Conservation (phyloP, 2,113 vertebrate species). For the Fregata magnificens region DNA sequence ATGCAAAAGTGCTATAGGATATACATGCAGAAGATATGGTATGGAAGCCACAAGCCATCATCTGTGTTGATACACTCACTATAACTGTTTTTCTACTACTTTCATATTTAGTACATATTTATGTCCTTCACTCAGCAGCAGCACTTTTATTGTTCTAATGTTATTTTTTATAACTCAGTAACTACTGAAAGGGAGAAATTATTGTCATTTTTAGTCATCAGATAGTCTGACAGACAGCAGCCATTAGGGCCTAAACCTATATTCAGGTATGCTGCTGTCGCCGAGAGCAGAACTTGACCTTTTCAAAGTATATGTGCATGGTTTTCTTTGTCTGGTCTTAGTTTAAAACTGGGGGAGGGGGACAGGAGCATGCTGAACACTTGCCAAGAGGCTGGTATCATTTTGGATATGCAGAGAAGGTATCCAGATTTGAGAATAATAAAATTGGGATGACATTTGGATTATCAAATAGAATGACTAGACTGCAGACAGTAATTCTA, state of each 20-base stretch:
- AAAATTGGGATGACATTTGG: neutral
- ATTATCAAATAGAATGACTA: neutral
- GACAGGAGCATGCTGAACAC: neutral
- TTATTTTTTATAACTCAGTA: neutral
- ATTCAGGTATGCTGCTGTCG: neutral
- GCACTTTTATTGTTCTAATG: neutral
- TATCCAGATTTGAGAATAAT: neutral
- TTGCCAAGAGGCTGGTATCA: neutral
- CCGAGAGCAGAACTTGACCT: constrained; percentile 1
- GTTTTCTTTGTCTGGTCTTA: neutral
- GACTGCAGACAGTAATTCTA: neutral
- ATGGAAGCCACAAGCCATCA: neutral
- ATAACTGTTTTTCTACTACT: neutral
- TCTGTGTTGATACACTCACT: neutral
- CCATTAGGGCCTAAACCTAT: neutral
- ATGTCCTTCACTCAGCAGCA: neutral
- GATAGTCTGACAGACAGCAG: neutral
- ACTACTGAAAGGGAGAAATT: neutral
- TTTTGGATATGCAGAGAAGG: neutral
- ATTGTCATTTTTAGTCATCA: neutral
- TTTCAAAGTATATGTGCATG: neutral
- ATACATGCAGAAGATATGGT: neutral
- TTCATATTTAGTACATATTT: neutral
- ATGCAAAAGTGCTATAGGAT: neutral
- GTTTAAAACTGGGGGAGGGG: neutral